These are phyloP conservation scores for Eueremaeus valkanovi DNA, from an alignment of 2,888 invertebrate genomes.

Conservation along the genomic window DNA sequence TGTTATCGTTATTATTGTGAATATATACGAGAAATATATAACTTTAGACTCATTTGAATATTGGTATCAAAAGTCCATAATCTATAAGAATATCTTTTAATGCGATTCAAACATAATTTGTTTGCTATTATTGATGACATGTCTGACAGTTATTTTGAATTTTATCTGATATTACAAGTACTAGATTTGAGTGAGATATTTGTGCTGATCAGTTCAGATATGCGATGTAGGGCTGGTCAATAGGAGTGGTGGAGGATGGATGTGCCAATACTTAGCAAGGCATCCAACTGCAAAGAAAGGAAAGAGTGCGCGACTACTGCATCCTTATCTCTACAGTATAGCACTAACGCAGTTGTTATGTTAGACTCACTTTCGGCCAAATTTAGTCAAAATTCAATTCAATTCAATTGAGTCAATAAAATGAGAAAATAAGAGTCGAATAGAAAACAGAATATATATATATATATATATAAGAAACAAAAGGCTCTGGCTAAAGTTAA, in stretches of 20 bases:
- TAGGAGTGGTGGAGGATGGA: slow-evolving; percentile 25
- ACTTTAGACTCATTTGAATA: no score
- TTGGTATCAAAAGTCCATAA: no score
- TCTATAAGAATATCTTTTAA: slow-evolving; percentile 3
- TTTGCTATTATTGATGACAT: background rate
- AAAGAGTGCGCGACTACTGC: background rate
- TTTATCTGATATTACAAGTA: background rate
- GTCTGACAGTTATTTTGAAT: background rate
- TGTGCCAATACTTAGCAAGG: background rate
- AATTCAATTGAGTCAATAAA: background rate
- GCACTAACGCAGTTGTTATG: background rate
- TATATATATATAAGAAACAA: background rate
- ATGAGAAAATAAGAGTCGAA: background rate
- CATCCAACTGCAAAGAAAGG: background rate
- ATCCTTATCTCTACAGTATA: background rate
- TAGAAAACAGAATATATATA: background rate
- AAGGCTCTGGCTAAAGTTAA: background rate
- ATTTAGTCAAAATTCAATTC: background rate
- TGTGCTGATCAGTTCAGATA: background rate
- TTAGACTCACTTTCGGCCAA: background rate
- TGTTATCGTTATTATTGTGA: no score
- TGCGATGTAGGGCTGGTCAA: slow-evolving; percentile 14
- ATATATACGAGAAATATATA: no score
- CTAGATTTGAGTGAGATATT: slow-evolving; percentile 6
- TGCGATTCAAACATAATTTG: background rate